Conservation (phyloP, 2,113 vertebrate species). For the Cairina moschata region DNA sequence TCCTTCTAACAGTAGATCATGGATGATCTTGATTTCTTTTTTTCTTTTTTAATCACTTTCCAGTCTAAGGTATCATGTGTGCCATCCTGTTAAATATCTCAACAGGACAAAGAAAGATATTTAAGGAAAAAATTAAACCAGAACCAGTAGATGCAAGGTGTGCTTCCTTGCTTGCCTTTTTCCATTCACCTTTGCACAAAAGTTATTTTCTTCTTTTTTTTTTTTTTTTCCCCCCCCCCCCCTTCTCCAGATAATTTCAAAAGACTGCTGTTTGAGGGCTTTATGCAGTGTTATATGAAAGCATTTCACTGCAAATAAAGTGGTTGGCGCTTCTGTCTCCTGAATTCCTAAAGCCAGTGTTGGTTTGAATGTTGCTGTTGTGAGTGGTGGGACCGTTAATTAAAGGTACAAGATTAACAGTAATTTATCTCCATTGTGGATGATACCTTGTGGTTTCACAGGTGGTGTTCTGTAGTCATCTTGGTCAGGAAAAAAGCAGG, state of each 20-base stretch:
- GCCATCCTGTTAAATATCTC: neutral
- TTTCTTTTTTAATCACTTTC: neutral
- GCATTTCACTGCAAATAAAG: neutral
- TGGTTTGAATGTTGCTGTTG: neutral
- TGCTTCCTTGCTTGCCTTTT: neutral
- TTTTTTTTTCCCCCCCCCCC: neutral
- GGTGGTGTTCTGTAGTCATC: neutral
- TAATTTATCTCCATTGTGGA: neutral
- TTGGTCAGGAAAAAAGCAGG: neutral
- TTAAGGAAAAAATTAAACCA: neutral
- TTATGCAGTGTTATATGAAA: neutral
- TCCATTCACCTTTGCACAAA: neutral
- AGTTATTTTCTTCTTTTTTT: no score
- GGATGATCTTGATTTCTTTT: neutral
- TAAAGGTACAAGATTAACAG: neutral
- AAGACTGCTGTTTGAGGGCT: neutral
- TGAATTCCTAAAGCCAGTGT: neutral
- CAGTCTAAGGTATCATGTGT: neutral
- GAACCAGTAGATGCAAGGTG: neutral
- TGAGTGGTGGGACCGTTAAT: neutral
- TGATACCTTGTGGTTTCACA: neutral
- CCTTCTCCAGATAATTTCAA: neutral
- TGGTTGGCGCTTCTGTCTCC: neutral
- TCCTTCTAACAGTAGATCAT: neutral
- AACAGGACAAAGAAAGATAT: neutral